Base-by-base conservation (phyloP, 2,113 vertebrate species). In the Salminus brasiliensis region DNA sequence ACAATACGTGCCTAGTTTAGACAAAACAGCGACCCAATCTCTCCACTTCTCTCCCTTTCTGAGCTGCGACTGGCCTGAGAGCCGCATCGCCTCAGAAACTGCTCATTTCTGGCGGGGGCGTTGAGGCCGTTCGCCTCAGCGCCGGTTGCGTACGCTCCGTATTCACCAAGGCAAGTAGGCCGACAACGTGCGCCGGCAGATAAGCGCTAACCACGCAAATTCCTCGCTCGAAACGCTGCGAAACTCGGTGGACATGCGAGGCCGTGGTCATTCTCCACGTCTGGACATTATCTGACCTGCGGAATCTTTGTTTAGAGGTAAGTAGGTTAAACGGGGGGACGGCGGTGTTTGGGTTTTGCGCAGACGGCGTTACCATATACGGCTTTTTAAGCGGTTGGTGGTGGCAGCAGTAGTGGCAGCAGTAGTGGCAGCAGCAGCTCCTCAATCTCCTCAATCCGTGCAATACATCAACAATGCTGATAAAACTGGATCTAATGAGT, bases 311-410 rank as follows among this genome's bases (percentile, higher is more conserved):
- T 45, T 55, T 16, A 16, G 30, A 36, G 82, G 78, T 84, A 81
- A 81, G 82, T 68, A 69, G 23, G 53, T 69, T 30, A 74, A 27
- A 39, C 34, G 12, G 39, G 25, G 60, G 57, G 13, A 43, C n/a
- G 10, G 18, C 6, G 9, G 23, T 21, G 27, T 47, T 71, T 29
- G 16, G 67, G 29, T 29, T 16, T 68, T 47, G 15, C 34, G 55
- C 52, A 41, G 43, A 34, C n/a, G 39, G 8, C 25, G 23, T 74
- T 72, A 80, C 88, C 90, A 86, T 88, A 89, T 88, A 91, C 85
- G 89, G 87, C 68, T 60, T 77, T 60, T 45, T 10, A 69, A 16
- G n/a, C n/a, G n/a, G n/a, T n/a, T n/a, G n/a, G n/a, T n/a, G n/a
- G n/a, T 45, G 53, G 62, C 45, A 52, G 1, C 36, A 5, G 23